Percentiles rank a stretch among this genome's conserved stretches.
Evolutionary conservation across 2,888 invertebrate genomes (phyloP).

Genomic region (Catocala nupta): DNA sequence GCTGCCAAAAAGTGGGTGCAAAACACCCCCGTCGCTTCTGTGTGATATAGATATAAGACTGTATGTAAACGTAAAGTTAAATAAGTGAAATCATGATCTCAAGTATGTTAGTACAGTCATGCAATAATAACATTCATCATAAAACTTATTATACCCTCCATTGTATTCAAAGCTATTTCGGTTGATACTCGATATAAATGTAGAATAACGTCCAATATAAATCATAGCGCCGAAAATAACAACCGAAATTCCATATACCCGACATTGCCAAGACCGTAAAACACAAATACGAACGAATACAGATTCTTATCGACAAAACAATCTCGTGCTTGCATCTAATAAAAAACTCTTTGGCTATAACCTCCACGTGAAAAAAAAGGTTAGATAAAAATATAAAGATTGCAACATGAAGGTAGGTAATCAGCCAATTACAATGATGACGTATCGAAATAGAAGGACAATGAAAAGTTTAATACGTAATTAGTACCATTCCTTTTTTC

Average conservation of each 20-base stretch:
- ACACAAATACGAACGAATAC: background rate
- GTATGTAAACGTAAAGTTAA: no score
- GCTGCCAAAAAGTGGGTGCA: no score
- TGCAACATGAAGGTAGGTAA: conserved; percentile 54
- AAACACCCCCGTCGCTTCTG: no score
- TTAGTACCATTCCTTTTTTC: conserved; percentile 21
- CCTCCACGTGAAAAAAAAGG: conserved; percentile 40
- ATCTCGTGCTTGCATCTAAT: conserved; percentile 6
- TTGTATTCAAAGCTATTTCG: no score
- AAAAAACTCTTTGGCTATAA: conserved; percentile 11
- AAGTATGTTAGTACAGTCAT: no score
- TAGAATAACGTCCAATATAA: background rate
- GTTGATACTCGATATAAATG: no score
- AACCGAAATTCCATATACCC: conserved; percentile 1
- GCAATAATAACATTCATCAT: no score
- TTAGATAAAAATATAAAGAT: conserved; percentile 43
- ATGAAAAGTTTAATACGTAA: conserved; percentile 35
- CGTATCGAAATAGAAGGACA: conserved; percentile 53
- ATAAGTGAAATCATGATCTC: no score
- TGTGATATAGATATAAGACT: no score
- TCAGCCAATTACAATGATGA: conserved; percentile 53
- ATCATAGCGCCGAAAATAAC: conserved; percentile 4
- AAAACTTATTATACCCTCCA: no score
- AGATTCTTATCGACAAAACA: conserved; percentile 7
- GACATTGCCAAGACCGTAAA: conserved; percentile 4